A percentile compares a stretch with the other conserved stretches of the same genome.
Conservation (phyloP, 2,797 vertebrate genomes). For the Champsocephalus gunnari region DNA sequence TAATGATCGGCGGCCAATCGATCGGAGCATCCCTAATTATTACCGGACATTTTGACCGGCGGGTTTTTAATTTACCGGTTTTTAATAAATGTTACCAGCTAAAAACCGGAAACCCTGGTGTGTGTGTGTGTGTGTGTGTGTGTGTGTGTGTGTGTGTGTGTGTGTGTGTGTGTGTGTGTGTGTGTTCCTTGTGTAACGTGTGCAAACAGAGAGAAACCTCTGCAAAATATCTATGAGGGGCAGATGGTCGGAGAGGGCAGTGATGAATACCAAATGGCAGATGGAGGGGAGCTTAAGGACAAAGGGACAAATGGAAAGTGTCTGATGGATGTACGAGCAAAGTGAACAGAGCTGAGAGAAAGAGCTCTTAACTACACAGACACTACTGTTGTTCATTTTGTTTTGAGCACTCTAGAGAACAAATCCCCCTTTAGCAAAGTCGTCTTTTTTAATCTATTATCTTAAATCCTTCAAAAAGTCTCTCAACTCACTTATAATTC, state of each 20-base stretch:
- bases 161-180: no score
- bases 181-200: background rate
- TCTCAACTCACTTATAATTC: no score
- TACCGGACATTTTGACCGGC: no score
- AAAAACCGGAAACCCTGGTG: no score
- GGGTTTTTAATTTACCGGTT: no score
- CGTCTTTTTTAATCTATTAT: background rate
- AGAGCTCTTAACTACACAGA: conserved; percentile 45
- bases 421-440: conserved; percentile 10
- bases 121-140: no score
- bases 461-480: no score
- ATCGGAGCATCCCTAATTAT: no score
- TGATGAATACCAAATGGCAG: conserved; percentile 50
- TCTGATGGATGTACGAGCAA: conserved; percentile 10
- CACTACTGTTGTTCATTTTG: conserved; percentile 18
- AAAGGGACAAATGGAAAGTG: conserved; percentile 29
- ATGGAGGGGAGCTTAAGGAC: conserved; percentile 26
- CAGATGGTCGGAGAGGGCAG: conserved; percentile 24
- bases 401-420: conserved; percentile 11
- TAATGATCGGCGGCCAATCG: no score
- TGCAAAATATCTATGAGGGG: conserved; percentile 22
- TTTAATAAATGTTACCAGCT: no score
- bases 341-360: conserved; percentile 20
- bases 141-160: no score
- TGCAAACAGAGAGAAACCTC: conserved; percentile 19